A percentile compares a stretch with the other conserved stretches of the same genome.
phyloP scores from a whole-genome alignment of 2,113 vertebrate species.

The Uria lomvia region DNA sequence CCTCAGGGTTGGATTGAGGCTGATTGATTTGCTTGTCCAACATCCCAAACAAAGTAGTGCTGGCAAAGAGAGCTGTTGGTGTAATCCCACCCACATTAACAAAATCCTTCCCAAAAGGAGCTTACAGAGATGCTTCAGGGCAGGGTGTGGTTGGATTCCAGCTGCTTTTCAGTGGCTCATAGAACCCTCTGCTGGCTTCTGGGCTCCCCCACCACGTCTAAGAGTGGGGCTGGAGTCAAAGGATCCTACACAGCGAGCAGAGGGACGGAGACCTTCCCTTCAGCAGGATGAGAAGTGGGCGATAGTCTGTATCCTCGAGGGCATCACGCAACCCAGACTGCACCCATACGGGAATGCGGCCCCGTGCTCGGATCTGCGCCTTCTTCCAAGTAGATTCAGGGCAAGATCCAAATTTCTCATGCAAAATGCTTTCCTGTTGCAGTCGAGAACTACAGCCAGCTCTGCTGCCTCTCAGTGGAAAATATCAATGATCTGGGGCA shows the following conservation, averaged over 20 bases:
- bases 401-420: background rate
- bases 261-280: background rate
- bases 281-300: background rate
- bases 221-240: background rate
- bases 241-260: background rate
- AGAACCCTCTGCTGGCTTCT: background rate
- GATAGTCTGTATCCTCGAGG: rapidly evolving
- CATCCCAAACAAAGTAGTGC: background rate
- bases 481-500: background rate
- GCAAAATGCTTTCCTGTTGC: background rate
- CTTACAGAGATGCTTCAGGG: background rate
- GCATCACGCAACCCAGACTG: background rate
- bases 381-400: background rate
- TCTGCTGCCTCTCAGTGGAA: background rate
- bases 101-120: background rate
- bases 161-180: background rate
- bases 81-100: background rate
- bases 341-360: rapidly evolving
- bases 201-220: rapidly evolving
- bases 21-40: conserved; percentile 29
- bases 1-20: background rate
- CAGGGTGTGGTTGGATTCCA: background rate
- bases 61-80: background rate
- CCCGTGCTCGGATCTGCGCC: rapidly evolving
- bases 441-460: background rate